Conservation (phyloP, 2,888 invertebrate species). For the Plebejus argus region DNA sequence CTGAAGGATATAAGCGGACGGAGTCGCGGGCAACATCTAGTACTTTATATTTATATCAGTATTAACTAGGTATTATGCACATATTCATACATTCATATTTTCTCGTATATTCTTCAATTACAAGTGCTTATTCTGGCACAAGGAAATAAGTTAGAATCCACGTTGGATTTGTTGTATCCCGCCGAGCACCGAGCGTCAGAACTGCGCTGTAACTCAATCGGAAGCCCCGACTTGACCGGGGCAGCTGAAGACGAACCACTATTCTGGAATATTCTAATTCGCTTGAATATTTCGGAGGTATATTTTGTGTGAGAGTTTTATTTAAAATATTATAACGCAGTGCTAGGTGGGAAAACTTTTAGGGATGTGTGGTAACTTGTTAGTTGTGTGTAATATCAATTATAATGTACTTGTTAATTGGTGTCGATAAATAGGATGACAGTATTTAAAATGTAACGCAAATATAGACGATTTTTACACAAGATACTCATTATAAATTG, state of each 20-base stretch:
- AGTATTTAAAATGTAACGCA: no score
- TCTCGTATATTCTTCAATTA: not conserved
- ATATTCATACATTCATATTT: not conserved
- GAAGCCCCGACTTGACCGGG: conserved; percentile 28
- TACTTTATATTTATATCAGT: no score
- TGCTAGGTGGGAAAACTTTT: no score
- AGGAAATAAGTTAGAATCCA: not conserved
- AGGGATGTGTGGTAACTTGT: no score
- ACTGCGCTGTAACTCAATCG: conserved; percentile 27
- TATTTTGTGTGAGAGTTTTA: not conserved
- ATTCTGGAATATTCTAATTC: conserved; percentile 24
- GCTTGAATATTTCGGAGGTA: not conserved
- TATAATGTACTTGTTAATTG: no score
- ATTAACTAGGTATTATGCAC: no score
- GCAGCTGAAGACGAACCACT: not conserved
- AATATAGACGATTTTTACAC: no score
- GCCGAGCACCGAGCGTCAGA: conserved; percentile 7
- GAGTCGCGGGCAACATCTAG: no score
- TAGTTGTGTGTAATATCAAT: no score
- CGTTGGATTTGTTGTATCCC: conserved; percentile 20
- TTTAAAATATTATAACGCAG: not conserved
- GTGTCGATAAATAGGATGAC: no score
- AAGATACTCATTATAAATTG: no score
- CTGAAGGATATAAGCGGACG: no score
- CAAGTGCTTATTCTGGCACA: not conserved